phyloP scores from a whole-genome alignment of 2,797 vertebrate genomes.

The Pseudotriccus pelzelni region DNA sequence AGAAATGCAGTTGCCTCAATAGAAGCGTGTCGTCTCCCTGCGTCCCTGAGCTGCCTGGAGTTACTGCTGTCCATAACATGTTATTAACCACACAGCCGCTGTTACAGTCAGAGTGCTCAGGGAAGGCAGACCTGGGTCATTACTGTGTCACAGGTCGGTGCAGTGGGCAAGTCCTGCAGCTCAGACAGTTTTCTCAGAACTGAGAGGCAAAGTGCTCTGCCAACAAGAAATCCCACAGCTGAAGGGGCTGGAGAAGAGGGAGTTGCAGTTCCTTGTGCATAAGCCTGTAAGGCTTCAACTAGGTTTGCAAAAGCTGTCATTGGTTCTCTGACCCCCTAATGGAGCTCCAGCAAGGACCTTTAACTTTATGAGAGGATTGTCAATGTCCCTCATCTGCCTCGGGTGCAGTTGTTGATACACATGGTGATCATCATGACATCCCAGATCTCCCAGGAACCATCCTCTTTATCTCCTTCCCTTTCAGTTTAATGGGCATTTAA shows the following conservation, averaged over 20 bases:
- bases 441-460: neutral
- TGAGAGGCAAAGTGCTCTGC: neutral
- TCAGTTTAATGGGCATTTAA: neutral
- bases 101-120: neutral
- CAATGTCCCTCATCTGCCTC: neutral
- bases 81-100: neutral
- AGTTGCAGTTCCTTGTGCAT: neutral
- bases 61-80: neutral
- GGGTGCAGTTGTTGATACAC: neutral
- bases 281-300: neutral
- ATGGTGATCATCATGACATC: neutral
- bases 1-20: neutral
- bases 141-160: neutral
- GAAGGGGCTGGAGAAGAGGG: neutral
- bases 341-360: neutral
- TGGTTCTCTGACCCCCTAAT: neutral
- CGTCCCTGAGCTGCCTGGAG: neutral
- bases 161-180: accelerated
- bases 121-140: neutral
- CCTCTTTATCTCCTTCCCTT: neutral
- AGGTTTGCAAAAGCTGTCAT: neutral
- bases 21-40: neutral
- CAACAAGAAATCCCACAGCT: neutral
- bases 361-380: neutral
- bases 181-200: neutral